Evolutionary conservation across 2,113 vertebrate species (phyloP), one percentile per base, ranked within the genome.

Genomic region (Micronisus gabar): DNA sequence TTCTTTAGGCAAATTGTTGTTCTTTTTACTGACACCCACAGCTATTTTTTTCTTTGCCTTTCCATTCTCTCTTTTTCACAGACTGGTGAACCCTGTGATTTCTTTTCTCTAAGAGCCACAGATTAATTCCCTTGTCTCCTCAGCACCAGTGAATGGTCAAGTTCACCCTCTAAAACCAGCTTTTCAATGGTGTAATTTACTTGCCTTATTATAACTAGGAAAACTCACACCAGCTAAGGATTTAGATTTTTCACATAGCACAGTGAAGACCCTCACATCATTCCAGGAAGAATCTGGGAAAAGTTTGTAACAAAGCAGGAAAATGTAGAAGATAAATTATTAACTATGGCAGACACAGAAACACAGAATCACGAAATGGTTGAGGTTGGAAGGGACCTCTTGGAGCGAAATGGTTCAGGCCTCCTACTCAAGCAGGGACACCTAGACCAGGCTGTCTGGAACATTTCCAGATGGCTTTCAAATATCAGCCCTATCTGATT

Each of bases 381-480:
- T 83, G 56, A 80, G 18, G 5, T 29, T 63, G n/a, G 21, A 80
- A 68, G 15, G 19, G 9, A 76, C 5, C 11, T 38, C 27, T 48
- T 38, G 5, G 16, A 1, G 2, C 56, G 11, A 4, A 16, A 8
- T 7, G 0, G 13, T 52, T 75, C 38, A 87, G 27, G 9, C 7
- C 12, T 22, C 2, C 3, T 34, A n/a, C 34, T 45, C 32, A 43
- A 41, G 15, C 9, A 63, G n/a, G 11, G 14, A 3, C 29, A 67
- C 6, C 10, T 43, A 38, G 23, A 40, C 10, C 19, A 75, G 13
- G 6, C 16, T 82, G 6, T 47, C 6, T 50, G 36, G 32, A 36
- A 61, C 34, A 30, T 9, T 12, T 40, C 30, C 23, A 45, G 41
- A 59, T 4, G 3, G 9, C 19, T 63, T 84, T 41, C n/a, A 59